Evolutionary conservation across 2,113 vertebrate species (phyloP).

Genomic region (Xenus cinereus): DNA sequence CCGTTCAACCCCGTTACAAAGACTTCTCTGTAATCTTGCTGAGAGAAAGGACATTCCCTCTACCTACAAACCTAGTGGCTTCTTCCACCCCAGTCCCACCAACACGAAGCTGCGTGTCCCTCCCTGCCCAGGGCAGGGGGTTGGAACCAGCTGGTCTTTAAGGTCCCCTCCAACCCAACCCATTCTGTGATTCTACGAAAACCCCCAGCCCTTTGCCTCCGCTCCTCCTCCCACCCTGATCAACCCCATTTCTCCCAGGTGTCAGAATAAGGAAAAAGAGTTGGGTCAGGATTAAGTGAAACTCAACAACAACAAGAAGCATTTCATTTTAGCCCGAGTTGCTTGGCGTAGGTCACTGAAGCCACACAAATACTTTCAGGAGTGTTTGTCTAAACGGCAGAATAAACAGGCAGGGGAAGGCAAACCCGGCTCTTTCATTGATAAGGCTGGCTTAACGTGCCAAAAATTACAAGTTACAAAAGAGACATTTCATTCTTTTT

Average conservation of each 20-base stretch:
- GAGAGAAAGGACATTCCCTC: neutral
- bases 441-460: neutral
- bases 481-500: fast-evolving
- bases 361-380: neutral
- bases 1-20: neutral
- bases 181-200: neutral
- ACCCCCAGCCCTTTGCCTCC: neutral
- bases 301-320: neutral
- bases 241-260: neutral
- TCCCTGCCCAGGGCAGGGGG: neutral
- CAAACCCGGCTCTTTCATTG: neutral
- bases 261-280: neutral
- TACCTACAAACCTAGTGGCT: neutral
- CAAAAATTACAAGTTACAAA: neutral
- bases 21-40: neutral
- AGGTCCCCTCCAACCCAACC: neutral
- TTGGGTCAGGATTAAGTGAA: neutral
- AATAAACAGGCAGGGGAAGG: neutral
- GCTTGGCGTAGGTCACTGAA: neutral
- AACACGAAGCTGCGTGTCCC: neutral
- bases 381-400: neutral
- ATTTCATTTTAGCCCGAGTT: neutral
- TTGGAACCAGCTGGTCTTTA: neutral
- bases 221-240: neutral
- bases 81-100: neutral